Evolutionary conservation across 1,140 invertebrate genomes (phyloP).

Genomic region (Caligus rogercresseyi): DNA sequence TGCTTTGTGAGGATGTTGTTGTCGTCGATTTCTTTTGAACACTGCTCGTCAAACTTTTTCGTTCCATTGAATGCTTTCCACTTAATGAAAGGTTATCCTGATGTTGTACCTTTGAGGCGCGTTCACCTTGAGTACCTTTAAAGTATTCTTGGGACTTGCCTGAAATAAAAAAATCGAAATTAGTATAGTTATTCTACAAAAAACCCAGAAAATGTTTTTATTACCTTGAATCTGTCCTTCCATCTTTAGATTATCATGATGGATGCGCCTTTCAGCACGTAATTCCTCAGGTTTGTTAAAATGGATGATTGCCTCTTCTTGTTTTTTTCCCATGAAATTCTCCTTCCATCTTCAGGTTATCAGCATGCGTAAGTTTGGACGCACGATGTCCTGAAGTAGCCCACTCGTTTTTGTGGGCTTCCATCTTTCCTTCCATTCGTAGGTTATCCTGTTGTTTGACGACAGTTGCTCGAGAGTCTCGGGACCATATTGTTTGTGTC

Average conservation of each 20-base stretch:
- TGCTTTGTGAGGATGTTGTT: not conserved
- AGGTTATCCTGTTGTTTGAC: conserved; percentile 38
- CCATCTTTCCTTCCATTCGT: conserved; percentile 32
- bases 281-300: conserved; percentile 12
- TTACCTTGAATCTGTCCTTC: conserved; percentile 8
- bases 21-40: conserved; percentile 8
- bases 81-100: conserved; percentile 19
- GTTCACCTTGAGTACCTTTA: conserved; percentile 12
- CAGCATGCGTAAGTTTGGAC: conserved; percentile 30
- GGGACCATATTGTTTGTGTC: conserved; percentile 23
- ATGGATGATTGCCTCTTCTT: not conserved
- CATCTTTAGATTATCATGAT: not conserved
- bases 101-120: conserved; percentile 5
- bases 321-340: conserved; percentile 30
- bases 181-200: not conserved
- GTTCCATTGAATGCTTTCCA: conserved; percentile 16
- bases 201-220: not conserved
- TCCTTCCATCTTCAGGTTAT: conserved; percentile 42
- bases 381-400: conserved; percentile 30
- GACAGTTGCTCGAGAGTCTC: conserved; percentile 29
- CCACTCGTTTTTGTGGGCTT: conserved; percentile 28
- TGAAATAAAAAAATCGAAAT: not conserved
- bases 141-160: conserved; percentile 9
- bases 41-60: not conserved
- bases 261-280: conserved; percentile 18